phyloP scores from a whole-genome alignment of 2,113 vertebrate genomes.

The Trematomus loennbergii region DNA sequence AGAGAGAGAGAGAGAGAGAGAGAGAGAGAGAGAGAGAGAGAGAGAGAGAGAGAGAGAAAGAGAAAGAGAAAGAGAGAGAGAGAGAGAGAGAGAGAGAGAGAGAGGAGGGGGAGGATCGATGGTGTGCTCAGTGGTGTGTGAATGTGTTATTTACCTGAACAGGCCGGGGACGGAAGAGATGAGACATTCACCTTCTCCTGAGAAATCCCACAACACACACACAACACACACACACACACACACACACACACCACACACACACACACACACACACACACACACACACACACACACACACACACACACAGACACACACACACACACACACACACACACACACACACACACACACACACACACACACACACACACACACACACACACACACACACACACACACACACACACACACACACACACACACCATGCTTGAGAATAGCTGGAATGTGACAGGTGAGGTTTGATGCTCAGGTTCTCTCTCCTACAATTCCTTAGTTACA shows the following conservation, averaged over 20 bases:
- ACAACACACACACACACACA: background rate
- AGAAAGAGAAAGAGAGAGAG: too few species aligned
- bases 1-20: too few species aligned
- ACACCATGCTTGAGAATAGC: background rate
- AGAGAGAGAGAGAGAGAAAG: background rate
- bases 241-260: constrained; percentile 4
- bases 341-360: background rate
- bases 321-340: too few species aligned
- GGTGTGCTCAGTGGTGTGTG: constrained; percentile 48
- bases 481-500: background rate
- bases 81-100: too few species aligned
- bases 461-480: background rate
- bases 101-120: constrained; percentile 33
- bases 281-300: background rate
- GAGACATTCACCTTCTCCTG: constrained; percentile 43
- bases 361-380: background rate
- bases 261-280: constrained; percentile 2
- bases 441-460: background rate
- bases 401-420: too few species aligned
- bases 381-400: too few species aligned
- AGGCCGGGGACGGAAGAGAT: constrained; percentile 33
- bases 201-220: constrained; percentile 34
- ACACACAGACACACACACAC: too few species aligned
- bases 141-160: constrained; percentile 66
- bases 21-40: too few species aligned